Base-by-base conservation (phyloP, 2,888 invertebrate species). In the Galeopsomyia nigrocyanea region DNA sequence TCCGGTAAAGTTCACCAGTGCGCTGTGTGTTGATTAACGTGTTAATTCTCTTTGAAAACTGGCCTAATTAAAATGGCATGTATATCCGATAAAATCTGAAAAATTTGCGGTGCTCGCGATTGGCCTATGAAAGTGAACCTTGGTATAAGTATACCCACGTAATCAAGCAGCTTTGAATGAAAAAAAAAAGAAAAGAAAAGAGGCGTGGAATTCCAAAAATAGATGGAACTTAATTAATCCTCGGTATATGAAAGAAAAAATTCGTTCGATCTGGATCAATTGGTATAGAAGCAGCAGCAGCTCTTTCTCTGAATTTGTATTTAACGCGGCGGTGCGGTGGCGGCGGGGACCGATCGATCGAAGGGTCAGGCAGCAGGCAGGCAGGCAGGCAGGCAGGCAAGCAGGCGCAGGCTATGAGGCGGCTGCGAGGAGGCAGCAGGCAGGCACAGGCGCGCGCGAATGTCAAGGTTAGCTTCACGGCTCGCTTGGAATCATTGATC, bases 401-500 rank as follows among this genome's bases (percentile, higher is more conserved):
- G 57, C 39, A n/a, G 50, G 26, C 47, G 56, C 31, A n/a, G 50
- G 26, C 26, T 51, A 26, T 31, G 26, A 6, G 62, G 31, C 31
- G n/a, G 51, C 16, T 7, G 63, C 60, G 19, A 47, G 19, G 58
- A 21, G 50, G 49, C 26, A 47, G 19, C 31, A 21, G 50, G 49
- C 26, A 50, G 50, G 22, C 39, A 39, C 39, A 39, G 39, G 39
- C 39, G 9, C 39, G 39, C 39, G 16, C 60, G 53, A 71, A 61
- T 66, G 71, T 71, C 71, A 71, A 71, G 71, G 71, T 56, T 61
- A 49, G 26, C 13, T 16, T 22, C 47, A 31, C 66, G 7, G 17
- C 65, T 53, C 17, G 14, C 39, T 19, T 49, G 31, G 60, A 71
- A 71, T 71, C 71, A 71, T 71, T 66, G 71, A 71, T 71, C 71